phyloP scores from a whole-genome alignment of 1,140 invertebrate genomes.

The Drosophila pseudoananassae region DNA sequence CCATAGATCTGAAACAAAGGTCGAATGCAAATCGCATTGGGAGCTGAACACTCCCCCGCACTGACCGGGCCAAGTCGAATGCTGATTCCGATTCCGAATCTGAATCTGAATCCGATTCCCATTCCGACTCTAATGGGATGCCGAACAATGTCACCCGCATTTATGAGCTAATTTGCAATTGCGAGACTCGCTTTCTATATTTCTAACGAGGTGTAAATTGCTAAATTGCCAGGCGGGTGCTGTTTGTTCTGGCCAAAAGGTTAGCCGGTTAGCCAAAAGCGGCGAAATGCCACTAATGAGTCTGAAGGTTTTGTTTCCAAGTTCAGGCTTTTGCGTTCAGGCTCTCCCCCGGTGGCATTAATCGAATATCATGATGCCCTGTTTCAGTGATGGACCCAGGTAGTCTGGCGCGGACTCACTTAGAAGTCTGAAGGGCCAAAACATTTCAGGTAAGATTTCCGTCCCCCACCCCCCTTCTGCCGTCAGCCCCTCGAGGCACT shows the following conservation, averaged over 20 bases:
- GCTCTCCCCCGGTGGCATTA: not conserved
- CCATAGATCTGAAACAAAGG: too few relatives aligned
- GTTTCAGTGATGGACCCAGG: too few relatives aligned
- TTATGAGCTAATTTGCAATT: conserved; percentile 36
- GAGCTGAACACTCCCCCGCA: not conserved
- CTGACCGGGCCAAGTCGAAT: not conserved
- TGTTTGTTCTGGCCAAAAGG: conserved; percentile 54
- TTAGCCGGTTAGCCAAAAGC: conserved; percentile 58
- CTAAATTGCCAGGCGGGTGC: conserved; percentile 67
- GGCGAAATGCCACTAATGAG: conserved; percentile 10
- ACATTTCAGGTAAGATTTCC: conserved; percentile 7
- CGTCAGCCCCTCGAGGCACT: not conserved
- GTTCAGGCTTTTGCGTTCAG: not conserved
- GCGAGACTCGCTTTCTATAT: conserved; percentile 15
- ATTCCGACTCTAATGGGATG: conserved; percentile 30
- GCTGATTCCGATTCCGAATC: conserved; percentile 1
- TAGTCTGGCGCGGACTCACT: too few relatives aligned
- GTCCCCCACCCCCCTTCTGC: too few relatives aligned
- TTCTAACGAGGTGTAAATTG: conserved; percentile 73
- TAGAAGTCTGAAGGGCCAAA: too few relatives aligned
- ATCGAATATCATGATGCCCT: too few relatives aligned
- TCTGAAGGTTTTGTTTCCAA: conserved; percentile 14
- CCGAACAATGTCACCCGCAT: conserved; percentile 40
- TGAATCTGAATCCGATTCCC: conserved; percentile 6
- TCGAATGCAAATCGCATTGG: not conserved